Evolutionary conservation across 37 sponge, comb jelly and placozoan species (phyloP).

Genomic region (Cliona cf. orientalis): DNA sequence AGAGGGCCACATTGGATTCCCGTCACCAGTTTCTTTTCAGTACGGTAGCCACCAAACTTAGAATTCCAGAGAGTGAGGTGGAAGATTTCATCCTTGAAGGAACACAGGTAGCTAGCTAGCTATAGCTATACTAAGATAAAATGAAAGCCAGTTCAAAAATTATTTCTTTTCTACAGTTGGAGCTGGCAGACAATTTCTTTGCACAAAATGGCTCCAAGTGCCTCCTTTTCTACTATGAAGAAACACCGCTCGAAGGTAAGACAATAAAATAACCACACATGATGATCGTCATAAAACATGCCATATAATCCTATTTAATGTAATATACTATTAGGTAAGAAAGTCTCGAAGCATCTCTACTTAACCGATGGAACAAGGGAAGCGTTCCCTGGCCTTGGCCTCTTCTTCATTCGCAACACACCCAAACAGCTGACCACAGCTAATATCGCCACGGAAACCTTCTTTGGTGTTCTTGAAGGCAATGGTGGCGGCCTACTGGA

Average conservation of each 20-base stretch:
- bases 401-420: constrained; percentile 68
- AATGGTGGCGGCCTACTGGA: constrained; percentile 85
- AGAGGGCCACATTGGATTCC: constrained; percentile 84
- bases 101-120: constrained; percentile 67
- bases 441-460: constrained; percentile 72
- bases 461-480: constrained; percentile 88
- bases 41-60: constrained; percentile 77
- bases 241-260: background rate
- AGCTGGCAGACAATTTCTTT: constrained; percentile 69
- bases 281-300: background rate
- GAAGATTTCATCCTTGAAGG: constrained; percentile 92
- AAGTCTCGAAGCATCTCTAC: constrained; percentile 47
- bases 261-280: background rate
- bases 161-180: constrained; percentile 29
- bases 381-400: constrained; percentile 70
- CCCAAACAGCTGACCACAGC: constrained; percentile 67
- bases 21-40: constrained; percentile 86
- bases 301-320: background rate
- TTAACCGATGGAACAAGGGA: constrained; percentile 83
- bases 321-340: constrained; percentile 31
- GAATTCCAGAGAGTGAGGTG: constrained; percentile 71
- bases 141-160: background rate
- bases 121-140: constrained; percentile 65
- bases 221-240: constrained; percentile 65
- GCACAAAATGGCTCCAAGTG: constrained; percentile 61